These are phyloP conservation scores for Phytoseiulus persimilis DNA, from an alignment of 2,888 invertebrate species.

Conservation along the genomic window DNA sequence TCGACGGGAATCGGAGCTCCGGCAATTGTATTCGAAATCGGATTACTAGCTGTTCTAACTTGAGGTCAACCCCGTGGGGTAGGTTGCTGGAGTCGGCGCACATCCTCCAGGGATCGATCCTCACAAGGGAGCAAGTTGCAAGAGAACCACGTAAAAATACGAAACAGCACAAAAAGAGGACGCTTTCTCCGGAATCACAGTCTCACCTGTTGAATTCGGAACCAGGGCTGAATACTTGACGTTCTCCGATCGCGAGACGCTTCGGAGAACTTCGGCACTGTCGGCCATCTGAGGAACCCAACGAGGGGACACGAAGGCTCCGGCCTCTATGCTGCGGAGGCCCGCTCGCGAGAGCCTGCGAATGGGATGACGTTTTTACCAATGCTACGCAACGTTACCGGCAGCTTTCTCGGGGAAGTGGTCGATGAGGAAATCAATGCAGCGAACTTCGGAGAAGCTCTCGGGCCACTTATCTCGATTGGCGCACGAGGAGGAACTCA, in stretches of 20 bases:
- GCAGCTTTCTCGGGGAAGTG: no score
- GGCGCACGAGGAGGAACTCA: no score
- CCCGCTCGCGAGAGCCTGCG: conserved; percentile 76
- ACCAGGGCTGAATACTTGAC: conserved; percentile 83
- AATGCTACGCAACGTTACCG: no score
- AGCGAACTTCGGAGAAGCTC: no score
- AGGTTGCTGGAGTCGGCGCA: background rate
- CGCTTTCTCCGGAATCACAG: conserved; percentile 60
- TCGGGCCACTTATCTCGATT: no score
- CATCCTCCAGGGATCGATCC: background rate
- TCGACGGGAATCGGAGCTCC: background rate
- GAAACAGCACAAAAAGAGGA: background rate
- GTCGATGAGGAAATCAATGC: no score
- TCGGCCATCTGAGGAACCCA: conserved; percentile 99
- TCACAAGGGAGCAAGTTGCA: background rate
- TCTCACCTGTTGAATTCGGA: conserved; percentile 83
- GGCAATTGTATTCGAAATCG: background rate
- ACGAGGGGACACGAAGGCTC: conserved; percentile 88
- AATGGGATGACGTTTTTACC: conserved; percentile 61
- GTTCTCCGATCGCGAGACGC: conserved; percentile 60
- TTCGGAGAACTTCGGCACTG: conserved; percentile 64
- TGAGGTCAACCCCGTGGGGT: background rate
- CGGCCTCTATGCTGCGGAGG: conserved; percentile 75
- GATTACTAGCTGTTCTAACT: background rate
- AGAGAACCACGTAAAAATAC: background rate